phyloP scores from a whole-genome alignment of 2,797 vertebrate genomes.

The Eleutherodactylus coqui region DNA sequence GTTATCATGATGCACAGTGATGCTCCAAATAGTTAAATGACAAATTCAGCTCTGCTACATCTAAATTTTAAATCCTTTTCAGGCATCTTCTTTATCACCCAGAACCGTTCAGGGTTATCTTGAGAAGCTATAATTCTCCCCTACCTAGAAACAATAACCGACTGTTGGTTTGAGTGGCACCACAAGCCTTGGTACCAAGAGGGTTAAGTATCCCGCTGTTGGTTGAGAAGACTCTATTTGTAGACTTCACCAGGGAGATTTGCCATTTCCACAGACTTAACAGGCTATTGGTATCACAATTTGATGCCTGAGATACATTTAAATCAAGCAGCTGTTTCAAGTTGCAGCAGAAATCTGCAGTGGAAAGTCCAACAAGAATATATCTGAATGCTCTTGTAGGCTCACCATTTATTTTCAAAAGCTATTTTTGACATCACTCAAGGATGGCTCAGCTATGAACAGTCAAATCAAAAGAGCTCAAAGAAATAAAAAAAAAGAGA shows the following conservation, averaged over 20 bases:
- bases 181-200: not conserved
- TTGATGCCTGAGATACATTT: constrained; percentile 73
- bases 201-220: constrained; percentile 65
- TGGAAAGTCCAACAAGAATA: constrained; percentile 76
- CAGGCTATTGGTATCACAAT: constrained; percentile 71
- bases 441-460: constrained; percentile 75
- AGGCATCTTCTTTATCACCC: not conserved
- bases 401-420: constrained; percentile 82
- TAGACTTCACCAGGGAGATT: constrained; percentile 69
- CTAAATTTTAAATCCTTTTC: not conserved
- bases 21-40: not conserved
- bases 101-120: not conserved
- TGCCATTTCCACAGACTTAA: constrained; percentile 67
- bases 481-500: constrained; percentile 50
- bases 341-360: constrained; percentile 71
- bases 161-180: not conserved
- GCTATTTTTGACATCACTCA: constrained; percentile 77
- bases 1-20: not conserved
- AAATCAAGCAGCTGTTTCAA: constrained; percentile 76
- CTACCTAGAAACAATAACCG: not conserved
- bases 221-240: constrained; percentile 70
- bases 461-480: constrained; percentile 77
- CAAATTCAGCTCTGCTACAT: not conserved
- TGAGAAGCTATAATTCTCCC: not conserved
- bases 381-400: constrained; percentile 78